Conservation (phyloP, 2,113 vertebrate species). For the Microtus richardsoni region DNA sequence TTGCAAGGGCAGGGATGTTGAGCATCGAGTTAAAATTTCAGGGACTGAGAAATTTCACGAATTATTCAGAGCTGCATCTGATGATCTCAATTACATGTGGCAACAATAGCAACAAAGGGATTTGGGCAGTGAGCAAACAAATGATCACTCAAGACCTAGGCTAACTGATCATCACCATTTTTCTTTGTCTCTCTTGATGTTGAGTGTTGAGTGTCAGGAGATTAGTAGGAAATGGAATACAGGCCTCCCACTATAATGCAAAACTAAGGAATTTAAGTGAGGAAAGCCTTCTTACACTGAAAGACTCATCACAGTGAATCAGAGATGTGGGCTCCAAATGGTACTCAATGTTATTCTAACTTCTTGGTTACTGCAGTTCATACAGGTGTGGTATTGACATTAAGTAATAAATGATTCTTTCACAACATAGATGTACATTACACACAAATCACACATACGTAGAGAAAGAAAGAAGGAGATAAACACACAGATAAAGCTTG, state of each 20-base stretch:
- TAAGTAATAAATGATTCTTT: not conserved
- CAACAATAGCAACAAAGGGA: not conserved
- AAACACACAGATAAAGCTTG: not conserved
- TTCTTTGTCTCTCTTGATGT: not conserved
- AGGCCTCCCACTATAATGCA: accelerated
- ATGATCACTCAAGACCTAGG: not conserved
- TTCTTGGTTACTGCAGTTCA: not conserved
- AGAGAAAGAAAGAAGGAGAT: not conserved
- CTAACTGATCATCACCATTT: too few relatives aligned
- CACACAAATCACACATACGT: not conserved
- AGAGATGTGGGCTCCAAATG: not conserved
- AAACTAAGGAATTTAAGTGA: not conserved
- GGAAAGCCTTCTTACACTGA: accelerated
- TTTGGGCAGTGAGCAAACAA: not conserved
- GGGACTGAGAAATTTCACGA: not conserved
- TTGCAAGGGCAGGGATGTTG: not conserved
- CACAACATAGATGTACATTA: too few relatives aligned
- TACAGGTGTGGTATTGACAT: not conserved
- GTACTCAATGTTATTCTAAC: not conserved
- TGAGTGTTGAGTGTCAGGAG: not conserved
- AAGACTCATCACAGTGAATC: not conserved
- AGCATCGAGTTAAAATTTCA: not conserved
- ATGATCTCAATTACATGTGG: not conserved
- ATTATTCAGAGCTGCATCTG: not conserved
- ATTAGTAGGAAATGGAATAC: not conserved